Evolutionary conservation across 2,113 vertebrate genomes (phyloP), one percentile per base, ranked within the genome.

Genomic region (Dryoscopus gambensis): DNA sequence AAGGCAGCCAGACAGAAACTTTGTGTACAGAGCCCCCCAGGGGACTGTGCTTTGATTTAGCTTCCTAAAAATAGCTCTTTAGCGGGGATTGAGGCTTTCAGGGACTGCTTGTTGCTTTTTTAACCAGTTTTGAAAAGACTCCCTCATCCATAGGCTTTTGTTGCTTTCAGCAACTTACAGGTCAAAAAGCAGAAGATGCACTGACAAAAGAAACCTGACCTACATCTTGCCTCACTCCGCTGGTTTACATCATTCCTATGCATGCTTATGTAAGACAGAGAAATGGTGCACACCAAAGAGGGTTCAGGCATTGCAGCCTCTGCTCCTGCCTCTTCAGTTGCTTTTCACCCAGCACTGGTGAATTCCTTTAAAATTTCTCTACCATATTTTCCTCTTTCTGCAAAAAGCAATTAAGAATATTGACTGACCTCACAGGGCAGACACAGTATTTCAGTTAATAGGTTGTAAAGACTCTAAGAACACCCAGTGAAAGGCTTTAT

Each of bases 51-150:
- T 74, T 74, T 80, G 23, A 80, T 84, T 84, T 35, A 59, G 30
- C 64, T 84, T 89, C 64, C 68, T 90, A 92, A 89, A 97, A 93
- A 74, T 42, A 93, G 21, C 50, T 73, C 64, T 81, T 86, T 17
- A 35, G 79, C 67, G 13, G 8, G 19, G 10, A 81, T 16, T 27
- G 50, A 77, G 35, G 50, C 83, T 92, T 81, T 87, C 47, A 64
- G 63, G 40, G 53, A 14, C 65, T 90, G 59, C 77, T 67, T 42
- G 52, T 49, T 84, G 81, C 55, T 68, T 84, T 90, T 92, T 47
- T 22, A 62, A 70, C 37, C 15, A 18, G 35, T 64, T 88, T 53
- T 93, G 93, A 95, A 95, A 95, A 86, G 90, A 57, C 4, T 70
- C 68, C 31, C 22, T 84, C 84, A 84, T 50, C 68, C 84, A 67